Conservation (phyloP, 2,113 vertebrate genomes). For the Gopherus flavomarginatus region DNA sequence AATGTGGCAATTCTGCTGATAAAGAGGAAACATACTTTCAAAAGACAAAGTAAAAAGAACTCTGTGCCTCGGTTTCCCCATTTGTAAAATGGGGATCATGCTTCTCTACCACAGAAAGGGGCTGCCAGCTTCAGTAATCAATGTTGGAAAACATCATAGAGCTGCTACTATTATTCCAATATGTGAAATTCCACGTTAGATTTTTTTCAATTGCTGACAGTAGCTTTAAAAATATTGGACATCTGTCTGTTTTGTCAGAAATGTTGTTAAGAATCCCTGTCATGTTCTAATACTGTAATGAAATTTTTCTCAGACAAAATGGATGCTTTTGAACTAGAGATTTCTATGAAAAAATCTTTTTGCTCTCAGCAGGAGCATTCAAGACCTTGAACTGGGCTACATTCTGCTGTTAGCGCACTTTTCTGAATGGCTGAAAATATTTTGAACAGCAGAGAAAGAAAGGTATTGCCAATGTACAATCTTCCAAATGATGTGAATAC, state of each 20-base stretch:
- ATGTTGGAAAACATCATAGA: background rate
- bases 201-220: slow-evolving; percentile 21
- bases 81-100: background rate
- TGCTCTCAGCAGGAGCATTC: slow-evolving; percentile 53
- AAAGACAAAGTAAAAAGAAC: background rate
- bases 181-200: slow-evolving; percentile 17
- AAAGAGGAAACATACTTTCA: background rate
- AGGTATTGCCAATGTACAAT: slow-evolving; percentile 37
- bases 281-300: slow-evolving; percentile 15
- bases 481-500: slow-evolving; percentile 44
- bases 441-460: slow-evolving; percentile 57
- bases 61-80: background rate
- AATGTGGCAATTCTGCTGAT: background rate
- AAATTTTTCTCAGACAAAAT: slow-evolving; percentile 26
- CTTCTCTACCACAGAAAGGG: background rate
- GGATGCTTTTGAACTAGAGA: slow-evolving; percentile 49
- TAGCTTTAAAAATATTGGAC: background rate
- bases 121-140: background rate
- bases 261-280: slow-evolving; percentile 14
- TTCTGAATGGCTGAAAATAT: slow-evolving; percentile 31
- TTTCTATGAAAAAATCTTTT: slow-evolving; percentile 24
- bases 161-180: background rate
- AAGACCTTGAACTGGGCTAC: slow-evolving; percentile 46
- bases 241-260: background rate
- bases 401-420: slow-evolving; percentile 49